Conservation (phyloP, 2,797 vertebrate species). For the Mergus octosetaceus region DNA sequence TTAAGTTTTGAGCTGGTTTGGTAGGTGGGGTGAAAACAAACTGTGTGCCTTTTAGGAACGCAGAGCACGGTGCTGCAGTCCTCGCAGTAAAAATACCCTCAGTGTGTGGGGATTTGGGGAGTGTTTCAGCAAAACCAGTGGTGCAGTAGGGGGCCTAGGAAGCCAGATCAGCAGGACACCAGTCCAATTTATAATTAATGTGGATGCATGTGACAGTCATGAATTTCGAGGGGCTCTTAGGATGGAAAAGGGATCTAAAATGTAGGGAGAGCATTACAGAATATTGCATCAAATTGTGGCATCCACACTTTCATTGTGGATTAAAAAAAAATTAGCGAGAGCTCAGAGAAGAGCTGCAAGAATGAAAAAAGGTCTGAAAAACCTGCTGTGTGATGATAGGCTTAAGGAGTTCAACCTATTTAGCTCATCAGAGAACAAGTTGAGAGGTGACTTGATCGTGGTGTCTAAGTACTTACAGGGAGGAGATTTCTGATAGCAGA, state of each 20-base stretch:
- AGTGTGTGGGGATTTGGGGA: neutral
- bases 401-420: constrained; percentile 64
- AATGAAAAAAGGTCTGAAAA: constrained; percentile 28
- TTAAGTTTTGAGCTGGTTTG: neutral
- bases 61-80: neutral
- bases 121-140: neutral
- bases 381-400: constrained; percentile 56
- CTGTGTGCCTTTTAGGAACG: neutral
- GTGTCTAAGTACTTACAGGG: constrained; percentile 38
- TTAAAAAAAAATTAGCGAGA: constrained; percentile 41
- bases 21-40: neutral
- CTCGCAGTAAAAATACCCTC: neutral
- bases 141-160: neutral
- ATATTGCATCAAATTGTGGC: constrained; percentile 12
- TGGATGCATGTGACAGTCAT: neutral
- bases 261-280: neutral
- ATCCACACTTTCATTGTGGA: constrained; percentile 42
- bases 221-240: neutral
- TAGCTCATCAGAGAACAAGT: constrained; percentile 59
- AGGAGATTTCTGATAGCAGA: constrained; percentile 63
- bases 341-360: constrained; percentile 50
- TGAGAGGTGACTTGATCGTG: constrained; percentile 59
- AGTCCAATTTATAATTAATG: neutral
- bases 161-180: neutral
- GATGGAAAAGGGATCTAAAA: neutral